Conservation (phyloP, 2,797 vertebrate species). For the Aulostomus chinensis region DNA sequence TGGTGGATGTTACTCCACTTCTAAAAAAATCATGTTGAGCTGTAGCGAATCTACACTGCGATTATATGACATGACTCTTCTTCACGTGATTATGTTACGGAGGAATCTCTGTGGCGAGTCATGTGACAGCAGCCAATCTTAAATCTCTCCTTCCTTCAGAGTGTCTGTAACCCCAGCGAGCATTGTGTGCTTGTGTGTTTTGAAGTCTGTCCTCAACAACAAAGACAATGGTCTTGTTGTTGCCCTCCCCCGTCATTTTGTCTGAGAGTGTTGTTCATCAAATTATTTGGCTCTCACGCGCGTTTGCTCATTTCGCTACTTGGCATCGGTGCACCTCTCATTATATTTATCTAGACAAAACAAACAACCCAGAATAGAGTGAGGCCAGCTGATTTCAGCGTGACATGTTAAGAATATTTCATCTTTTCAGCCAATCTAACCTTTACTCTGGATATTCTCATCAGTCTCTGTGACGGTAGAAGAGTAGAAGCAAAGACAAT, state of each 20-base stretch:
- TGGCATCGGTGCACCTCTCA: slow-evolving; percentile 33
- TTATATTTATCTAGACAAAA: slow-evolving; percentile 51
- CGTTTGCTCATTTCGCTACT: slow-evolving; percentile 48
- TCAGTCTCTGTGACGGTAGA: too few relatives aligned
- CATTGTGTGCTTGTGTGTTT: slow-evolving; percentile 69
- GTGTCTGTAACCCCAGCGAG: slow-evolving; percentile 66
- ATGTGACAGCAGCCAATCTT: slow-evolving; percentile 38
- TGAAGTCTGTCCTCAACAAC: slow-evolving; percentile 55
- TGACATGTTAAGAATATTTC: neutral
- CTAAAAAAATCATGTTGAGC: too few relatives aligned
- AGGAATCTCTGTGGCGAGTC: slow-evolving; percentile 36
- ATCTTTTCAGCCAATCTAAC: neutral
- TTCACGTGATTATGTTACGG: slow-evolving; percentile 32
- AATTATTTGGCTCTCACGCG: slow-evolving; percentile 56
- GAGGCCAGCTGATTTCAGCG: slow-evolving; percentile 13
- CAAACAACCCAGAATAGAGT: slow-evolving; percentile 21
- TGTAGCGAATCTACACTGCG: too few relatives aligned
- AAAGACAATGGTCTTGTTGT: slow-evolving; percentile 70
- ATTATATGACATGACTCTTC: slow-evolving; percentile 19
- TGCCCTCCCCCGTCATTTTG: slow-evolving; percentile 42
- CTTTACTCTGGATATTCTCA: neutral
- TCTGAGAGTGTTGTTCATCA: slow-evolving; percentile 51
- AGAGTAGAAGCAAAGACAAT: too few relatives aligned
- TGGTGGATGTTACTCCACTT: slow-evolving; percentile 3
- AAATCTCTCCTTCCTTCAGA: slow-evolving; percentile 60